Conservation (phyloP, 2,797 vertebrate genomes). For the Gobionotothen gibberifrons region DNA sequence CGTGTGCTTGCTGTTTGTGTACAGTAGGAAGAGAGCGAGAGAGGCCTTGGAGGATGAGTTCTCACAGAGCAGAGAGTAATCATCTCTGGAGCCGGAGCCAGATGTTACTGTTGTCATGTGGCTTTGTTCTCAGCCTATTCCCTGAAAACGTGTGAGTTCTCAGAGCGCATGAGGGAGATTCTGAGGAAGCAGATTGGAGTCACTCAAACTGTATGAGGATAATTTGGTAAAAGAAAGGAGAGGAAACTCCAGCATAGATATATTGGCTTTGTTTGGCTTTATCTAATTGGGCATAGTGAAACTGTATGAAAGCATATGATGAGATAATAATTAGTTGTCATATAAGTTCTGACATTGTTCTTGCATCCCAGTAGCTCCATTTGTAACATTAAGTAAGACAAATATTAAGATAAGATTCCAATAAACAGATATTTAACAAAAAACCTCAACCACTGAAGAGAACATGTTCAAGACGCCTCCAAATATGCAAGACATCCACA, state of each 20-base stretch:
- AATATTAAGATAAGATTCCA: too few species aligned
- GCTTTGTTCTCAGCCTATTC: conserved; percentile 65
- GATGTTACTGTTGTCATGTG: conserved; percentile 81
- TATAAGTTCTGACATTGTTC: too few species aligned
- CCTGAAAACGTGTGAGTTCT: conserved; percentile 60
- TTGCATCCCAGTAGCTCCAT: too few species aligned
- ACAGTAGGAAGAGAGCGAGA: conserved; percentile 32
- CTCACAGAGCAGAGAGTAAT: conserved; percentile 74
- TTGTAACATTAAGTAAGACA: too few species aligned
- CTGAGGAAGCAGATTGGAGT: conserved; percentile 5
- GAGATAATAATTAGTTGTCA: too few species aligned
- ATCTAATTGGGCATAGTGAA: neutral
- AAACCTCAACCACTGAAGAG: too few species aligned
- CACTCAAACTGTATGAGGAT: conserved; percentile 1
- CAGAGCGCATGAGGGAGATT: neutral
- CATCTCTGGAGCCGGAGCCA: conserved; percentile 76
- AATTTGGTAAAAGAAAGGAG: neutral
- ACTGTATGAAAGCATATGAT: too few species aligned
- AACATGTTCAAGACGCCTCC: too few species aligned
- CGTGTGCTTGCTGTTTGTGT: conserved; percentile 43
- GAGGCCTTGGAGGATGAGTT: conserved; percentile 66
- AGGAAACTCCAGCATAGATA: neutral
- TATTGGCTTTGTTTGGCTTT: neutral
- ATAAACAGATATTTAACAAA: too few species aligned
- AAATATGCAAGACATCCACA: too few species aligned